Conservation (phyloP, 2,113 vertebrate genomes). For the Progne subis region DNA sequence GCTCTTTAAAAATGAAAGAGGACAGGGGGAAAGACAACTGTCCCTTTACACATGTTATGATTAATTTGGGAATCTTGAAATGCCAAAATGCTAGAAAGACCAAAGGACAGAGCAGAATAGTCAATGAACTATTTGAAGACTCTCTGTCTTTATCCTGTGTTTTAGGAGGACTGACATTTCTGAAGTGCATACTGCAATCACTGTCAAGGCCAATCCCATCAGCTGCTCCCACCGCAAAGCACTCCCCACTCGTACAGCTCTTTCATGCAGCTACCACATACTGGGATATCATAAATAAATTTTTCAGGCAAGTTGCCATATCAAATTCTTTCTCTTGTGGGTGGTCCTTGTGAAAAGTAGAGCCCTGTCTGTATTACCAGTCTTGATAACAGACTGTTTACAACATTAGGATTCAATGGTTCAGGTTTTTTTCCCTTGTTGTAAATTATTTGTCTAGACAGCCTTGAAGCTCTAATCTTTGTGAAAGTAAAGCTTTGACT, state of each 20-base stretch:
- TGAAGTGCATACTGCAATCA: neutral
- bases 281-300: neutral
- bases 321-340: conserved; percentile 35
- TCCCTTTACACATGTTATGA: neutral
- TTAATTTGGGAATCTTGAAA: neutral
- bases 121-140: neutral
- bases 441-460: conserved; percentile 55
- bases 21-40: neutral
- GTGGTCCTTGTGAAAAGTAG: conserved; percentile 49
- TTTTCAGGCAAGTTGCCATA: conserved; percentile 35
- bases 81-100: neutral
- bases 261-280: neutral
- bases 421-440: neutral
- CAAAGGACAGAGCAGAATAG: neutral
- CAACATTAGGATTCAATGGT: neutral
- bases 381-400: conserved; percentile 57
- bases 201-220: neutral
- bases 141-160: neutral
- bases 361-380: neutral
- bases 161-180: neutral
- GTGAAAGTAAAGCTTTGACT: conserved; percentile 6
- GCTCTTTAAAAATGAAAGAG: neutral
- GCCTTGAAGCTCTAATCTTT: neutral
- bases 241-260: neutral
- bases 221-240: neutral